These are phyloP conservation scores for Limanda limanda DNA, from an alignment of 2,113 vertebrate genomes.

Conservation along the genomic window DNA sequence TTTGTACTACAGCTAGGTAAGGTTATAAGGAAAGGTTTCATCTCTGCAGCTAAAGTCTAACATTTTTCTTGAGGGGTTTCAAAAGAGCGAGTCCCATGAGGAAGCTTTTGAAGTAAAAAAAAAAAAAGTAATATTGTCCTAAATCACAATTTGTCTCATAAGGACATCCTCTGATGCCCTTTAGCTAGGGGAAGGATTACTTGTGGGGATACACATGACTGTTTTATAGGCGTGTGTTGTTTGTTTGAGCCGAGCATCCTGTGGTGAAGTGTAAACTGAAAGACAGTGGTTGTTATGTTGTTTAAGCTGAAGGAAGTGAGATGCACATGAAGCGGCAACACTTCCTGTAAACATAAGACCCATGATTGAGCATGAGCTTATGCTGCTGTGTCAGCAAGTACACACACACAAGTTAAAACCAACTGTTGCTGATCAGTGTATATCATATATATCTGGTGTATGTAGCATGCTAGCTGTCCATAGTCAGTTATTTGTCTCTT, in stretches of 20 bases:
- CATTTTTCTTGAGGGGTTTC: neutral
- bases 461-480: too few species aligned
- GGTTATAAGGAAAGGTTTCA: neutral
- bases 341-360: constrained; percentile 57
- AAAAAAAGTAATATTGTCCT: too few species aligned
- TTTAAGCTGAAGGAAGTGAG: constrained; percentile 54
- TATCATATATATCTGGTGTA: too few species aligned
- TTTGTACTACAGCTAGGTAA: constrained; percentile 14
- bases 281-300: constrained; percentile 30
- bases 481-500: too few species aligned
- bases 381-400: constrained; percentile 37
- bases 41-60: constrained; percentile 9
- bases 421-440: neutral
- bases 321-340: constrained; percentile 22
- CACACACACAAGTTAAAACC: neutral
- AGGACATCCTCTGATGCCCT: too few species aligned
- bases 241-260: constrained; percentile 14
- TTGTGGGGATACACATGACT: neutral
- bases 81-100: too few species aligned
- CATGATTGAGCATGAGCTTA: too few species aligned
- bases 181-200: neutral
- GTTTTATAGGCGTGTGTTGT: neutral
- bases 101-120: neutral
- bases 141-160: too few species aligned
- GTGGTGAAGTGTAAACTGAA: neutral